These are phyloP conservation scores for Alsophila aescularia DNA, from an alignment of 2,888 invertebrate genomes.

Conservation along the genomic window DNA sequence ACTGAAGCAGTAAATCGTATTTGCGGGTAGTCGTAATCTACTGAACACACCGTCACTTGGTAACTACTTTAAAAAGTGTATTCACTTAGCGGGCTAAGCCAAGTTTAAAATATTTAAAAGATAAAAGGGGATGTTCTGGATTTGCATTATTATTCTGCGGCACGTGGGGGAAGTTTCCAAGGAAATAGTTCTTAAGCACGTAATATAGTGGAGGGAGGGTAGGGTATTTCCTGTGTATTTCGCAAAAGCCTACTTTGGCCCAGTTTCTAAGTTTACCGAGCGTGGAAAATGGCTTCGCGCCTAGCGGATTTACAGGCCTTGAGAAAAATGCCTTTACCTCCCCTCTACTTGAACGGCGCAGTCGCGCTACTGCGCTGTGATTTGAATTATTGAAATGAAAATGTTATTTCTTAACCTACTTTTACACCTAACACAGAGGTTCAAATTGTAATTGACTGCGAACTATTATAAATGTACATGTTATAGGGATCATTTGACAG, in stretches of 20 bases:
- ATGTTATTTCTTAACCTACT: not conserved
- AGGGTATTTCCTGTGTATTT: constrained; percentile 70
- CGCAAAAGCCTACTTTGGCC: constrained; percentile 79
- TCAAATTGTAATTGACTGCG: not conserved
- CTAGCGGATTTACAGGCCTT: constrained; percentile 71
- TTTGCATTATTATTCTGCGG: constrained; percentile 67
- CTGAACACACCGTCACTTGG: constrained; percentile 9
- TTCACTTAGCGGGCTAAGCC: constrained; percentile 30
- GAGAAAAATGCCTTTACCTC: constrained; percentile 51
- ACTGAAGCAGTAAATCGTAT: not conserved
- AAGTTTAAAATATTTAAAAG: constrained; percentile 43
- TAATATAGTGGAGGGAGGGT: constrained; percentile 65
- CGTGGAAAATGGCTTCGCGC: constrained; percentile 75
- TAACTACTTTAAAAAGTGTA: constrained; percentile 19
- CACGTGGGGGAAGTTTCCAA: constrained; percentile 58
- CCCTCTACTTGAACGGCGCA: constrained; percentile 38
- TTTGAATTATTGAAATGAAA: constrained; percentile 3
- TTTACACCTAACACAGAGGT: not conserved
- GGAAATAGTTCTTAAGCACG: constrained; percentile 77
- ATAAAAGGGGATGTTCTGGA: constrained; percentile 47
- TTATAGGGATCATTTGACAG: no score
- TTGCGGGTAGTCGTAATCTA: constrained; percentile 1
- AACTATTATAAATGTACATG: no score
- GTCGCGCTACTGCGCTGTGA: constrained; percentile 17
- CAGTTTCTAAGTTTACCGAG: constrained; percentile 78